Evolutionary conservation across 2,888 invertebrate species (phyloP), one percentile per base, ranked within the genome.

Genomic region (Steinernema scapterisci): DNA sequence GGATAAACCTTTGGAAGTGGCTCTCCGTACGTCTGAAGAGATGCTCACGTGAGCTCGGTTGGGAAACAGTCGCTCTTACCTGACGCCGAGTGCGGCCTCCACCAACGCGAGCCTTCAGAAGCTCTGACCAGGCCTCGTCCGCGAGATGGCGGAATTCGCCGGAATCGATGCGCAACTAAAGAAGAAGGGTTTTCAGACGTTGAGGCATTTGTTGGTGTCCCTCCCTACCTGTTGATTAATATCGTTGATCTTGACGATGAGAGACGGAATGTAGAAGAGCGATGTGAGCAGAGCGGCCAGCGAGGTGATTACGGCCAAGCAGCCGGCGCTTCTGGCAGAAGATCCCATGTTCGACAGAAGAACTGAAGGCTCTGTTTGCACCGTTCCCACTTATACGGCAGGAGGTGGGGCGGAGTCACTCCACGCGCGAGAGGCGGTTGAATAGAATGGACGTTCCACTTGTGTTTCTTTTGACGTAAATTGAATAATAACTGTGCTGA

Each of bases 41-140:
- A 25, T n/a, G n/a, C 25, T 48, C 5, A 38, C 3, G 3, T 13
- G 13, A n/a, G 3, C 13, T 48, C n/a, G n/a, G n/a, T n/a, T n/a
- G n/a, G n/a, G n/a, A n/a, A n/a, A n/a, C n/a, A n/a, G n/a, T n/a
- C n/a, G n/a, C n/a, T n/a, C 63, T 13, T 16, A 63, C 63, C 19
- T 63, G 63, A n/a, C 63, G 63, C 31, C 63, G 27, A 3, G 63
- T 27, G 16, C 63, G 63, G 27, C 63, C 63, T 21, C 23, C 23
- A 13, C 25, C 1, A 5, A 73, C 9, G 73, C 73, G 48, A 3
- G 75, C 73, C 2, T 56, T 72, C 31, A 77, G 56, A 38, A 80
- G 23, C 48, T 80, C 77, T 7, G 54, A 25, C 80, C 80, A 80
- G 11, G 81, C 81, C 25, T 79, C 75, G 54, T 80, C 79, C n/a